Percentiles rank a stretch among this genome's conserved stretches.
These are phyloP conservation scores for Calyptomena viridis DNA, from an alignment of 2,113 vertebrate species.

Conservation along the genomic window DNA sequence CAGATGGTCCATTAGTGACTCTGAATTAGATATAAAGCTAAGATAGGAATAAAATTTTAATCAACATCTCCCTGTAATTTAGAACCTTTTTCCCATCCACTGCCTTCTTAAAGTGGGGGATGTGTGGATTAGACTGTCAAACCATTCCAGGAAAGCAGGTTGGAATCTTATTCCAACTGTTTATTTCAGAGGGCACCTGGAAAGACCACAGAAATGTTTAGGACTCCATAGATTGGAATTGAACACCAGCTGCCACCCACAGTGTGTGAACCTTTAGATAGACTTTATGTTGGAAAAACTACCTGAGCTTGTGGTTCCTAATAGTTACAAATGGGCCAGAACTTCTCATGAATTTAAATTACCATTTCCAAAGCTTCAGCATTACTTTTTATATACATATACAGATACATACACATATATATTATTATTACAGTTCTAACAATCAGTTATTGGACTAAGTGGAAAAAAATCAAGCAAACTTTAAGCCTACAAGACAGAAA, in stretches of 20 bases:
- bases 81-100: not conserved
- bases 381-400: not conserved
- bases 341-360: not conserved
- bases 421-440: not conserved
- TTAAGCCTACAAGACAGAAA: not conserved
- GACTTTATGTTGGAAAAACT: not conserved
- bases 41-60: not conserved
- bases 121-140: not conserved
- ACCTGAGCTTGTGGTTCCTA: not conserved
- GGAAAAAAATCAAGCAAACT: not conserved
- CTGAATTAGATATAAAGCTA: not conserved
- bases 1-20: not conserved
- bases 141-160: not conserved
- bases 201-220: not conserved
- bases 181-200: not conserved
- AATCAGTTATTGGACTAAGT: not conserved
- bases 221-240: not conserved
- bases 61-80: not conserved
- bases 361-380: not conserved
- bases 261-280: not conserved
- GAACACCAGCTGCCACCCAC: not conserved
- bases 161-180: no score
- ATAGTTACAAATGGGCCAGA: not conserved
- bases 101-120: not conserved
- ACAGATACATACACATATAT: accelerated